Evolutionary conservation across 2,797 vertebrate species (phyloP), one percentile per base, ranked within the genome.

Genomic region (Poeciliopsis turneri): DNA sequence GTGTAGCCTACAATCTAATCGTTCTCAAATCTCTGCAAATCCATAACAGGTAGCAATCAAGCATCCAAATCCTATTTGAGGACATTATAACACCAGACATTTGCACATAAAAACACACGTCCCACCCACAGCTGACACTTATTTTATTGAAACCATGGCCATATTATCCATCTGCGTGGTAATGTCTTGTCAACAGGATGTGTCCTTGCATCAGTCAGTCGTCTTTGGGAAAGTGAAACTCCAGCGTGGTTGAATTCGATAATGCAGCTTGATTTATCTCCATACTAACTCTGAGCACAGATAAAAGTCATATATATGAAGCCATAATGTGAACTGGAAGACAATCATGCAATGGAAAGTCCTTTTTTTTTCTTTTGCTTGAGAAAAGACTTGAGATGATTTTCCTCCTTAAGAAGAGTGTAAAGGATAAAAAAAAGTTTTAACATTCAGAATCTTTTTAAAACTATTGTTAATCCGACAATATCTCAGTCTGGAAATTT

Each of bases 1-100:
- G 78, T 87, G 70, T 41, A 74, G 85, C 83, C 83, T 89, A 81
- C 90, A 91, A 92, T 89, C 78, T 86, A 88, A 87, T 89, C 77
- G 80, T 6, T 59, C 82, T 76, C 81, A 82, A 81, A 88, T 86
- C 81, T 83, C 74, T 79, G 55, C 76, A 75, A 71, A 74, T 71
- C 47, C 75, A 66, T 85, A 85, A 79, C 85, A 91, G 88, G 86
- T 84, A 89, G 81, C 87, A 87, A 90, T 92, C 83, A 57, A 82
- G 81, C 87, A 87, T 78, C 88, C 80, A 87, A 72, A 83, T 87
- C 79, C 80, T 76, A 73, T 86, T 90, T 82, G 13, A 39, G 78
- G 73, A 76, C 79, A 78, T 84, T 57, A 64, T 47, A 79, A 89
- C 78, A 87, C 80, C 66, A 61, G 75, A 68, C 77, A 77, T 46